phyloP scores from a whole-genome alignment of 2,797 vertebrate species.

The Macrochelys suwanniensis region DNA sequence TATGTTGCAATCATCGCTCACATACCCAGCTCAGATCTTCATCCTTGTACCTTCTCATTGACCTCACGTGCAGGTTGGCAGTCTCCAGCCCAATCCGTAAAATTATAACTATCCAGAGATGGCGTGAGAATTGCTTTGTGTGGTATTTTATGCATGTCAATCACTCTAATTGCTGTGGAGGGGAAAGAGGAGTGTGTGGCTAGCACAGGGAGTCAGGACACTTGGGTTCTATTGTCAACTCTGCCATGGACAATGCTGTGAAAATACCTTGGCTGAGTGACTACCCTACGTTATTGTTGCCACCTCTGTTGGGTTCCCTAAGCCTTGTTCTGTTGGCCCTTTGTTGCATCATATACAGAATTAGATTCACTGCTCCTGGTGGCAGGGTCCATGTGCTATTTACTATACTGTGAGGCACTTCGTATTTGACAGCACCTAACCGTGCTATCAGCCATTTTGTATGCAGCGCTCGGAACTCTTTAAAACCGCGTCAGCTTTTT shows the following conservation, averaged over 20 bases:
- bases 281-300: background rate
- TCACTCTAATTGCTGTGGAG: background rate
- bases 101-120: background rate
- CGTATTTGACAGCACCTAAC: background rate
- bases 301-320: background rate
- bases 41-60: background rate
- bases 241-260: background rate
- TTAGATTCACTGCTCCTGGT: background rate
- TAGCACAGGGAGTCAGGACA: background rate
- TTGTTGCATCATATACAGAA: background rate
- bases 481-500: background rate
- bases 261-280: background rate
- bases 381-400: background rate
- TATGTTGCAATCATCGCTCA: background rate
- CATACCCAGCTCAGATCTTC: background rate
- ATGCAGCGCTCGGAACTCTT: background rate
- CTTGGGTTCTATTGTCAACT: background rate
- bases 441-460: background rate
- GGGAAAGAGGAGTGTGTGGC: background rate
- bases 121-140: background rate
- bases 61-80: background rate
- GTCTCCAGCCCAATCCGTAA: background rate
- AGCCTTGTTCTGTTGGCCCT: background rate
- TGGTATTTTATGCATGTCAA: background rate
- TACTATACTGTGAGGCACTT: background rate